Conservation (phyloP, 2,113 vertebrate genomes). For the Smithornis capensis region DNA sequence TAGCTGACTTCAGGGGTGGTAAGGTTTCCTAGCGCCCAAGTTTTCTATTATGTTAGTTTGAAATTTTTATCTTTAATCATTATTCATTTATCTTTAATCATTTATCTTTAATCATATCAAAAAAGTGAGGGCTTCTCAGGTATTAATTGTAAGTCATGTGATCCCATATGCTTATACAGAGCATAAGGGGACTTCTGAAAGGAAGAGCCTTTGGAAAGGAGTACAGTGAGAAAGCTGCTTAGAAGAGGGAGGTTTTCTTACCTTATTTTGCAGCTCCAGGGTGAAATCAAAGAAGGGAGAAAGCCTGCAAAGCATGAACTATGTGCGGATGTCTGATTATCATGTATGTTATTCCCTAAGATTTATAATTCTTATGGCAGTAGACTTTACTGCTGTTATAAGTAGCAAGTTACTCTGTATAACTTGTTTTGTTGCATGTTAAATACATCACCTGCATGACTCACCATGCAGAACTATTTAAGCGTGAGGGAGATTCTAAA, state of each 20-base stretch:
- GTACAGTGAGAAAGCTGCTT: not conserved
- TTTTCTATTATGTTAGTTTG: not conserved
- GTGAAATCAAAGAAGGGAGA: not conserved
- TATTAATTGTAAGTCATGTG: not conserved
- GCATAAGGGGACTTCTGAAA: not conserved
- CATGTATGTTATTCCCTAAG: not conserved
- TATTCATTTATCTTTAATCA: too few relatives aligned
- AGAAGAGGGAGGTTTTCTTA: not conserved
- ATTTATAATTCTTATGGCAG: not conserved
- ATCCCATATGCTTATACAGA: not conserved
- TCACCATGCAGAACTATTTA: not conserved
- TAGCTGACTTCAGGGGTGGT: not conserved
- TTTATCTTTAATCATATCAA: fast-evolving
- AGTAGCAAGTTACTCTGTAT: not conserved
- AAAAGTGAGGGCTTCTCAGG: not conserved
- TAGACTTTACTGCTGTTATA: not conserved
- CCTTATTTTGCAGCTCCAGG: not conserved
- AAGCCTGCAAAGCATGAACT: not conserved
- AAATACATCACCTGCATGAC: not conserved
- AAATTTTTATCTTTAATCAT: fast-evolving
- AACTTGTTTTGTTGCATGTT: not conserved
- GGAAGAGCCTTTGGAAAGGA: not conserved
- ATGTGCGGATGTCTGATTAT: not conserved
- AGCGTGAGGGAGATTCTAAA: not conserved
- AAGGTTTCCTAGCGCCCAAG: not conserved